These are phyloP conservation scores for Sebastes umbrosus DNA, from an alignment of 2,797 vertebrate genomes.

Conservation along the genomic window DNA sequence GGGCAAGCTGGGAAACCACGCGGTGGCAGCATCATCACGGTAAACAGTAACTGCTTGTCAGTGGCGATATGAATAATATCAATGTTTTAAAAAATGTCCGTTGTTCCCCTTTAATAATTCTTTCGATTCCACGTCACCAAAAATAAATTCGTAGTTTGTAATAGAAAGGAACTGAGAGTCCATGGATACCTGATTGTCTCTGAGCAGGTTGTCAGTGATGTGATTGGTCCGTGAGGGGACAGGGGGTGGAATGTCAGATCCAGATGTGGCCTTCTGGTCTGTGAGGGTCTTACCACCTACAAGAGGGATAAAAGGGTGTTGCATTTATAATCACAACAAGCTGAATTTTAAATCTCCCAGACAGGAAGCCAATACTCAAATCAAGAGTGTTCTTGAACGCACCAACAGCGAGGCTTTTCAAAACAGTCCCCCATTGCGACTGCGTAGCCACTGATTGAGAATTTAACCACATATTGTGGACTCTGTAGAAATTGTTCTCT, in stretches of 20 bases:
- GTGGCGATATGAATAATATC: too few species aligned
- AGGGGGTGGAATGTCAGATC: conserved; percentile 64
- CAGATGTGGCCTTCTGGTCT: conserved; percentile 24
- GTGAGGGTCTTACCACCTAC: conserved; percentile 34
- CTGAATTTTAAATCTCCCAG: neutral
- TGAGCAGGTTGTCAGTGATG: conserved; percentile 86
- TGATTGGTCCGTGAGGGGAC: conserved; percentile 87
- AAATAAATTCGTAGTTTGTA: neutral
- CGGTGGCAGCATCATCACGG: too few species aligned
- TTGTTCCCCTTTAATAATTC: neutral
- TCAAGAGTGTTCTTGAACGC: neutral
- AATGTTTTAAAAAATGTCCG: too few species aligned
- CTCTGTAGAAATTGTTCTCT: neutral
- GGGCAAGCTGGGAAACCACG: too few species aligned
- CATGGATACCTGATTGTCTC: conserved; percentile 86
- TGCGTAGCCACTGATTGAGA: neutral
- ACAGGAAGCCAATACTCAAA: neutral
- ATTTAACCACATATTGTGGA: neutral
- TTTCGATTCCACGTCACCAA: neutral
- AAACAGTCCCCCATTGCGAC: neutral
- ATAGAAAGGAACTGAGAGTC: neutral
- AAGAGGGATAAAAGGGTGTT: neutral
- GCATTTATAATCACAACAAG: neutral
- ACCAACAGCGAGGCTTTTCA: neutral
- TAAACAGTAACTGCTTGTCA: too few species aligned